phyloP scores from a whole-genome alignment of 2,113 vertebrate species.

The Enhydra lutris region DNA sequence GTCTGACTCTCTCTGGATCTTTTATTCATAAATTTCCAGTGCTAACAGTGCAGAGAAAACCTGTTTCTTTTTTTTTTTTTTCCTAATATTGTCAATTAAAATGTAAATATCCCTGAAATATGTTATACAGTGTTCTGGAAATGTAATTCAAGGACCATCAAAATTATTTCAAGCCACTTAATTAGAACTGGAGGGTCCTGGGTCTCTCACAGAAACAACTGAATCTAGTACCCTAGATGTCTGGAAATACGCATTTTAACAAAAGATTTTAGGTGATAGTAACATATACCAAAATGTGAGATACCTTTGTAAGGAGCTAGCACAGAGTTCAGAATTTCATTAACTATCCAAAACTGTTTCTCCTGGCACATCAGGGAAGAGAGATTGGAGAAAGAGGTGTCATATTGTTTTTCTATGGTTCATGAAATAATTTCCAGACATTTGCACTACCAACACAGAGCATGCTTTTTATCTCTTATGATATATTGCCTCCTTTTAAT shows the following conservation, averaged over 20 bases:
- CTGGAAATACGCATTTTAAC: not conserved
- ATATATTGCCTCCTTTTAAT: not conserved
- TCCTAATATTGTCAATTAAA: not conserved
- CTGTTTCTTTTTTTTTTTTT: not conserved
- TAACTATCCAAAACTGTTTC: not conserved
- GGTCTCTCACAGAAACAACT: not conserved
- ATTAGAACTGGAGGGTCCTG: not conserved
- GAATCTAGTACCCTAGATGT: not conserved
- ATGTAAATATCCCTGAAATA: constrained; percentile 20
- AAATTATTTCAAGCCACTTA: not conserved
- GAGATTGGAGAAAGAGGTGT: not conserved
- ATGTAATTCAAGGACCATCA: not conserved
- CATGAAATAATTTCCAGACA: not conserved
- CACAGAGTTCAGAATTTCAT: not conserved
- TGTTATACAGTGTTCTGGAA: not conserved
- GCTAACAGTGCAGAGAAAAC: not conserved
- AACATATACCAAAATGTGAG: not conserved
- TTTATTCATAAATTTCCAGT: not conserved
- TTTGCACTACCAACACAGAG: fast-evolving
- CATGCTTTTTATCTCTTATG: not conserved
- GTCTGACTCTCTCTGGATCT: not conserved
- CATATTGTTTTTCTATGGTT: not conserved
- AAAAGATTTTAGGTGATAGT: not conserved
- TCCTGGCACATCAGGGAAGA: not conserved
- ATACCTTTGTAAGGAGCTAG: not conserved